Percentiles rank a stretch among this genome's conserved stretches.
phyloP scores from a whole-genome alignment of 2,113 vertebrate species.

The Physeter macrocephalus region DNA sequence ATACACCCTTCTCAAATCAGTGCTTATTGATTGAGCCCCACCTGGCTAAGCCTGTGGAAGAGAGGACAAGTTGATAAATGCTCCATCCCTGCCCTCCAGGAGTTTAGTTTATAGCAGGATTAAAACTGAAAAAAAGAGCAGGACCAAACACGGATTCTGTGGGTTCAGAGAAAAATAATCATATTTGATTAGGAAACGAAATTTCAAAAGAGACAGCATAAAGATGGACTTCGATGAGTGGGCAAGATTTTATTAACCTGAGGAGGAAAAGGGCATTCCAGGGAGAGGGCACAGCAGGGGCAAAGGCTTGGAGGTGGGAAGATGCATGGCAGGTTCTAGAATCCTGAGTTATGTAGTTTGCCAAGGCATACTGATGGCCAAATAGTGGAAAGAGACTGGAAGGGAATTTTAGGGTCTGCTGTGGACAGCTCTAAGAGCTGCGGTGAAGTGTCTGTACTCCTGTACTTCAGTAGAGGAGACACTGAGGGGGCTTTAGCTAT shows the following conservation, averaged over 20 bases:
- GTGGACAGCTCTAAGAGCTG: not conserved
- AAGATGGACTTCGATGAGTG: not conserved
- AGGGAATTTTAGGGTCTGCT: not conserved
- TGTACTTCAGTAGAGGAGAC: not conserved
- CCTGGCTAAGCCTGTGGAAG: not conserved
- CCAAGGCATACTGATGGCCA: too few species aligned
- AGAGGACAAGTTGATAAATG: not conserved
- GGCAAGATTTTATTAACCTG: not conserved
- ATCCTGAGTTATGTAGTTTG: not conserved
- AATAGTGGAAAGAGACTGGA: not conserved
- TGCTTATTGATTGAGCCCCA: not conserved
- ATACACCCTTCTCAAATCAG: not conserved
- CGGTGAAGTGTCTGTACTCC: not conserved
- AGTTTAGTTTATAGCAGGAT: not conserved
- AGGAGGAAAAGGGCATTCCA: not conserved
- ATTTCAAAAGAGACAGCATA: not conserved
- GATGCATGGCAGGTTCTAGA: not conserved
- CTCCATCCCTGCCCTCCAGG: not conserved
- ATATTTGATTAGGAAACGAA: not conserved
- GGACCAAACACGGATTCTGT: not conserved
- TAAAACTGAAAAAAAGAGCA: not conserved
- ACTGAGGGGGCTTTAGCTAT: not conserved
- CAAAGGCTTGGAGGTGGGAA: not conserved
- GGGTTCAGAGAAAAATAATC: not conserved
- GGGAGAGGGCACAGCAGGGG: too few species aligned